phyloP scores from a whole-genome alignment of 1,140 invertebrate species.

The Teleopsis dalmanni region DNA sequence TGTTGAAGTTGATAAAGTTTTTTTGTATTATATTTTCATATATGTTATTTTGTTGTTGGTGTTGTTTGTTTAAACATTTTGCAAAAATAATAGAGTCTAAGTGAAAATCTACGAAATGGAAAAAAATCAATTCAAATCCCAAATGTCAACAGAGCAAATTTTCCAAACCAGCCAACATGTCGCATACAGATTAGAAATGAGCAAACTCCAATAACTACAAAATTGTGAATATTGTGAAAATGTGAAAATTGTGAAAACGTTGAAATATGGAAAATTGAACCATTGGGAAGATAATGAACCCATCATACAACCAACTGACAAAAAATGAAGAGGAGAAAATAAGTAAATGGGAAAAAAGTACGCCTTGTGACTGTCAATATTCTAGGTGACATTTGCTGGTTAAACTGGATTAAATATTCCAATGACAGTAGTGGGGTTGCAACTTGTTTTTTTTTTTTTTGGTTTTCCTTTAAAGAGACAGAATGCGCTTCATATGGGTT shows the following conservation, averaged over 20 bases:
- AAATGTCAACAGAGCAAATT: slow-evolving; percentile 8
- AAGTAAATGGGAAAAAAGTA: background rate
- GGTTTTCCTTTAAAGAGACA: too few relatives aligned
- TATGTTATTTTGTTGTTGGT: too few relatives aligned
- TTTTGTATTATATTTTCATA: too few relatives aligned
- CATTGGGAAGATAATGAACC: slow-evolving; percentile 9
- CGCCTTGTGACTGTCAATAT: background rate
- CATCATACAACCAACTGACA: too few relatives aligned
- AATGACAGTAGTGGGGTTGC: background rate
- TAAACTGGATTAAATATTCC: background rate
- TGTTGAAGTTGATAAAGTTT: background rate
- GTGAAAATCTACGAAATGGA: background rate
- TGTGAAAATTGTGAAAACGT: slow-evolving; percentile 9
- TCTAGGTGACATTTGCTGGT: background rate
- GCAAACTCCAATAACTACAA: background rate
- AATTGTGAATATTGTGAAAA: background rate
- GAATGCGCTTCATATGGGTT: too few relatives aligned
- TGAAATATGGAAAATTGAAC: slow-evolving; percentile 12
- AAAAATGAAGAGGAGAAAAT: background rate
- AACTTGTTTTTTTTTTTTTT: too few relatives aligned
- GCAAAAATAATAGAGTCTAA: background rate
- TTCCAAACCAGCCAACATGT: background rate
- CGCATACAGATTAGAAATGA: slow-evolving; percentile 5
- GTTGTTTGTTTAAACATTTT: too few relatives aligned
- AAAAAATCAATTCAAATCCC: slow-evolving; percentile 14